Percentiles rank a stretch among this genome's conserved stretches.
Evolutionary conservation across 2,113 vertebrate species (phyloP).

Genomic region (Chauna torquata): DNA sequence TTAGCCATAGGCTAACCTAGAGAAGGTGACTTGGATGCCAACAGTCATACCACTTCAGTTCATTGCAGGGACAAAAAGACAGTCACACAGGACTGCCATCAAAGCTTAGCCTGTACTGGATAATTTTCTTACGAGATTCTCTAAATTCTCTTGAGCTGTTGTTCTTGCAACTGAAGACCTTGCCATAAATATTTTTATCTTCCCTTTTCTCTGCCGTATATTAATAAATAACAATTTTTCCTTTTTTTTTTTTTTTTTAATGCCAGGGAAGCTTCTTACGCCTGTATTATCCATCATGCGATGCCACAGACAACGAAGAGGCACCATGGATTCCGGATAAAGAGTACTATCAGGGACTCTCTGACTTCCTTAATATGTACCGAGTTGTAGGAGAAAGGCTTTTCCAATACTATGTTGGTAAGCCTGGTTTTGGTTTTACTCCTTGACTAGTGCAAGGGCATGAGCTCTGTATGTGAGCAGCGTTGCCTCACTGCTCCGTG

Average conservation of each 20-base stretch:
- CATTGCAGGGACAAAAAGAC: not conserved
- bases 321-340: conserved; percentile 88
- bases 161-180: not conserved
- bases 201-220: not conserved
- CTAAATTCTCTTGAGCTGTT: not conserved
- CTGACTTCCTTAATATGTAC: conserved; percentile 87
- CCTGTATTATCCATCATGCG: conserved; percentile 89
- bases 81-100: not conserved
- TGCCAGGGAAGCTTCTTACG: conserved; percentile 89
- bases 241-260: not conserved
- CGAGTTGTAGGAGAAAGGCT: conserved; percentile 76
- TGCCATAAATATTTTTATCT: not conserved
- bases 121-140: not conserved
- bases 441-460: not conserved
- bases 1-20: not conserved
- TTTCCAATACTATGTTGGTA: conserved; percentile 88
- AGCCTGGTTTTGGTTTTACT: conserved; percentile 45
- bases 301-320: conserved; percentile 55
- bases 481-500: accelerated
- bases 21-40: not conserved
- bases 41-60: not conserved
- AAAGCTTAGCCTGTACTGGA: not conserved
- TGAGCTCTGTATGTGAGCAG: not conserved
- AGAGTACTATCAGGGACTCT: conserved; percentile 91
- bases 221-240: not conserved